phyloP scores from a whole-genome alignment of 1,140 invertebrate species.

The Drosophila repleta region DNA sequence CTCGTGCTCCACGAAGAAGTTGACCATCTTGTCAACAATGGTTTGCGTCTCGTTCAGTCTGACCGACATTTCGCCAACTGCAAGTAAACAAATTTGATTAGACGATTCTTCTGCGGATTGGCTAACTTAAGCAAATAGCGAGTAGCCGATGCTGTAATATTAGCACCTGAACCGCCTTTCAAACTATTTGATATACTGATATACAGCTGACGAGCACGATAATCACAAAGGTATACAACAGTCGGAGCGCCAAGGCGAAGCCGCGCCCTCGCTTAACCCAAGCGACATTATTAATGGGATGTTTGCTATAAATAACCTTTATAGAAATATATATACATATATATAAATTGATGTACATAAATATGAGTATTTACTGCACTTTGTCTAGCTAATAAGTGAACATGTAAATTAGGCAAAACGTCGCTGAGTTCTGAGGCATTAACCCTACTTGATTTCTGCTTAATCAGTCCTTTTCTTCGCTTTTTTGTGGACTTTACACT shows the following conservation, averaged over 20 bases:
- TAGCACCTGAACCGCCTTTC: slow-evolving; percentile 46
- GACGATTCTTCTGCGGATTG: slow-evolving; percentile 6
- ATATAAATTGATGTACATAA: neutral
- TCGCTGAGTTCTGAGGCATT: slow-evolving; percentile 43
- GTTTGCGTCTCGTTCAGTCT: slow-evolving; percentile 79
- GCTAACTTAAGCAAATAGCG: slow-evolving; percentile 5
- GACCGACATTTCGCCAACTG: slow-evolving; percentile 68
- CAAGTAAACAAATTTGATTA: slow-evolving; percentile 29
- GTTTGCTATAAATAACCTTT: slow-evolving; percentile 4
- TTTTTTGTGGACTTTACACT: neutral
- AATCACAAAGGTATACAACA: slow-evolving; percentile 54
- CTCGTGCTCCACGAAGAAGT: slow-evolving; percentile 83
- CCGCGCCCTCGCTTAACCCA: slow-evolving; percentile 48
- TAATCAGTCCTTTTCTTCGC: neutral
- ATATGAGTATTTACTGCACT: slow-evolving; percentile 5
- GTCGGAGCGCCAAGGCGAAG: slow-evolving; percentile 55
- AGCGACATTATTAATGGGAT: slow-evolving; percentile 29
- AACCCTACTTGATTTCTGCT: slow-evolving; percentile 21
- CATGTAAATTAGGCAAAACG: slow-evolving; percentile 61
- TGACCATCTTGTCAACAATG: slow-evolving; percentile 80
- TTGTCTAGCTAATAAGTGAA: slow-evolving; percentile 36
- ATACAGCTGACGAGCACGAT: slow-evolving; percentile 27
- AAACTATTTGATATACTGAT: slow-evolving; percentile 44
- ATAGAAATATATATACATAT: neutral
- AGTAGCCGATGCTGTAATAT: slow-evolving; percentile 32